These are phyloP conservation scores for Miniopterus natalensis DNA, from an alignment of 2,113 vertebrate species.

Conservation along the genomic window DNA sequence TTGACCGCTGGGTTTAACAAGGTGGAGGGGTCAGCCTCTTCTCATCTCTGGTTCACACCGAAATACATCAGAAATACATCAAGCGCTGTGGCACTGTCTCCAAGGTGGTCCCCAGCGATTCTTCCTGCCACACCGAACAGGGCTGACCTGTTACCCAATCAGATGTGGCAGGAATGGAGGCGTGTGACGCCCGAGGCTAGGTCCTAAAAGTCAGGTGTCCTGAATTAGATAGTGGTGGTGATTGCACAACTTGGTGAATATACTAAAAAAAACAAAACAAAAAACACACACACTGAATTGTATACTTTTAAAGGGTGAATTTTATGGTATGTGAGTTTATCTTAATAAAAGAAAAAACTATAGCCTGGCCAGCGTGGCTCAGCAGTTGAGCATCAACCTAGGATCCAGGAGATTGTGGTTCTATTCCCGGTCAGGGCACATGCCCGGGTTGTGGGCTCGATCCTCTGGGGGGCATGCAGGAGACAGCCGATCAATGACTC, in stretches of 20 bases:
- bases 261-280: background rate
- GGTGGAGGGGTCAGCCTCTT: background rate
- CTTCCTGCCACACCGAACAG: background rate
- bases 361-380: too few relatives aligned
- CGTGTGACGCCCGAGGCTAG: background rate
- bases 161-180: background rate
- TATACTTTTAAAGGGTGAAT: background rate
- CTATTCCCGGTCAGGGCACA: too few relatives aligned
- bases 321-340: background rate
- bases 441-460: too few relatives aligned
- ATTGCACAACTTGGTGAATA: background rate
- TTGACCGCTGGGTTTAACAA: background rate
- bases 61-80: background rate
- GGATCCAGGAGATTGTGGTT: too few relatives aligned
- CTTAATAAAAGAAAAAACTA: background rate
- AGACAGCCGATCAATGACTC: too few relatives aligned
- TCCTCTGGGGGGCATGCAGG: too few relatives aligned
- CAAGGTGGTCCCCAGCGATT: fast-evolving
- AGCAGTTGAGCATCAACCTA: too few relatives aligned
- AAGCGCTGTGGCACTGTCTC: background rate
- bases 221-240: background rate
- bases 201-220: background rate
- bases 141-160: too few relatives aligned
- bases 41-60: background rate
- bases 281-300: background rate